Evolutionary conservation across 2,797 vertebrate genomes (phyloP), one percentile per base, ranked within the genome.

Genomic region (Sebastes matsubarae): DNA sequence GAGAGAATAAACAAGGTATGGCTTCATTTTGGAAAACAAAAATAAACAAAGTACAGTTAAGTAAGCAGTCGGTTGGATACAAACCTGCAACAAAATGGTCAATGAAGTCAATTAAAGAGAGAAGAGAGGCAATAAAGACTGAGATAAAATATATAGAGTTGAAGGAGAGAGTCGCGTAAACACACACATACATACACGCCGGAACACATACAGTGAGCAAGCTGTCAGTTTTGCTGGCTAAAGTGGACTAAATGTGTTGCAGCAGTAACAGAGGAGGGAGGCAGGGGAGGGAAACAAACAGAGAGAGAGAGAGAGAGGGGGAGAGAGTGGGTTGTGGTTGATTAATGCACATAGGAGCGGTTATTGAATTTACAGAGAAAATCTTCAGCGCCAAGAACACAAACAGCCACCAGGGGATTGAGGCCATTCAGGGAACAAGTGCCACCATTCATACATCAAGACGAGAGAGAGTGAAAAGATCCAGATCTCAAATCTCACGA

Each of bases 341-440:
- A 91, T 92, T 89, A 90, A 88, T 90, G 81, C 80, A 84, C 2
- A 5, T 55, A 34, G 75, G 60, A 75, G 75, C 8, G 3, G 36
- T 89, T 88, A 91, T 88, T 92, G 84, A 86, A 91, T 91, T 89
- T 81, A 74, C 67, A 57, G 82, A 84, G 85, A 86, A 87, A 81
- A 82, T 88, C 69, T 86, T 63, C 75, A 68, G 81, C 4, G 6
- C 75, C 38, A 68, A 61, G 72, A 83, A 81, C 77, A 84, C 80
- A 84, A 91, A 85, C 68, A 82, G 84, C 64, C 81, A 74, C 73
- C 72, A 46, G 80, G 75, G 87, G 30, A 82, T 64, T 66, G 4
- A 8, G 24, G 55, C 46, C 71, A 57, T 81, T 81, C 50, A 55
- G 76, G 69, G 78, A 87, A 64, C 64, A 50, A 77, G 65, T 71